Evolutionary conservation across 2,888 invertebrate genomes (phyloP).

Genomic region (Pediacus dermestoides): DNA sequence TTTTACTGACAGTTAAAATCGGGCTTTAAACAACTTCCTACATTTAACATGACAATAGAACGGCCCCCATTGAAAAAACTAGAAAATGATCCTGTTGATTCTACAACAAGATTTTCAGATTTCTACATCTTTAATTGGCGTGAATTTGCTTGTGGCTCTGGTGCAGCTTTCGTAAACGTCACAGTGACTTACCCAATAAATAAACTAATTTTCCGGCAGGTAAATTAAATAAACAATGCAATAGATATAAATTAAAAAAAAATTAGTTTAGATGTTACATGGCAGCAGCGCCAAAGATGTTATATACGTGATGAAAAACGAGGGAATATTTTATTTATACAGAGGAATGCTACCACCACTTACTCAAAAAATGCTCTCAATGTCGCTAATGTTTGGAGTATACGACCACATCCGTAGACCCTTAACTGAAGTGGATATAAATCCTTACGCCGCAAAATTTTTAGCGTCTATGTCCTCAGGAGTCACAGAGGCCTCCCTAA

Average conservation of each 20-base stretch:
- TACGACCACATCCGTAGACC: slow-evolving; percentile 74
- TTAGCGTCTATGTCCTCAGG: slow-evolving; percentile 71
- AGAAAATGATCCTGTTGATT: too few species aligned
- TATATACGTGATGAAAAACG: slow-evolving; percentile 72
- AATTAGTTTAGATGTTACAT: slow-evolving; percentile 72
- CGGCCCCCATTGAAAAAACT: too few species aligned
- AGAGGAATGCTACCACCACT: slow-evolving; percentile 91
- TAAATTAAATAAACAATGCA: slow-evolving; percentile 46
- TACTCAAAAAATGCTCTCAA: slow-evolving; percentile 86
- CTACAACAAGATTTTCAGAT: too few species aligned
- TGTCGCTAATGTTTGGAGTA: slow-evolving; percentile 96
- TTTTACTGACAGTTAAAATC: too few species aligned
- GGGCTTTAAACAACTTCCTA: too few species aligned
- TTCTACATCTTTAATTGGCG: too few species aligned
- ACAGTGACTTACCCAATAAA: slow-evolving; percentile 90
- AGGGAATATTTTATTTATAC: slow-evolving; percentile 81
- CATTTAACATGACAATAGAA: too few species aligned
- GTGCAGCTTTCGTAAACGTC: slow-evolving; percentile 91
- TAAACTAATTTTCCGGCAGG: slow-evolving; percentile 97
- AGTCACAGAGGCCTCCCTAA: slow-evolving; percentile 77
- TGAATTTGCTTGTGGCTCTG: slow-evolving; percentile 94
- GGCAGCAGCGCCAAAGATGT: slow-evolving; percentile 74
- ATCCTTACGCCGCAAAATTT: slow-evolving; percentile 63
- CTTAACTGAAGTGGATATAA: slow-evolving; percentile 54
- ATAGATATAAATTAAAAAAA: slow-evolving; percentile 5